Base-by-base conservation (phyloP, 1,140 invertebrate species). In the Pogonognathellus flavescens region DNA sequence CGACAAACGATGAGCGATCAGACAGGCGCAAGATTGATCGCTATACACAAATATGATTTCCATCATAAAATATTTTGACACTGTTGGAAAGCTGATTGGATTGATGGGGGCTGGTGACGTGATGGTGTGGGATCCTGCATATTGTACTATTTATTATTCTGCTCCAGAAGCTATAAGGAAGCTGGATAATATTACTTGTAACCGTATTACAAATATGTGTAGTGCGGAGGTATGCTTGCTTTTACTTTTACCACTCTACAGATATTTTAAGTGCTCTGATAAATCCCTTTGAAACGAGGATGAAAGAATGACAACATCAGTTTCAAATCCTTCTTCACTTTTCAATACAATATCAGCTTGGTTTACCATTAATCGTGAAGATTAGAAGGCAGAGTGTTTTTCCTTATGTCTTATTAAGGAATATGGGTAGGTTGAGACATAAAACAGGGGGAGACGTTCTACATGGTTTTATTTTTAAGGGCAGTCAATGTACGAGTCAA, bases 1-100 rank as follows among this genome's bases (percentile, higher is more conserved):
- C 41, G 82, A 83, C 31, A 83, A 83, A 66, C 82, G 82, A 83
- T 83, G 82, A 83, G 60, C 50, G 60, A 81, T 81, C 55, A 59
- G 55, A 87, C 87, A 84, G 88, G 66, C 86, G 86, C 81, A 89
- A 88, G 84, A 89, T 88, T 18, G 88, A 88, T 83, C 88, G 88
- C 87, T 87, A 87, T 88, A 88, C 87, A 25, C 87, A 86, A 85
- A 88, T 87, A 85, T 89, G 88, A 88, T 86, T 89, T 82, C 86
- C 85, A 76, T 89, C 87, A 70, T 83, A 83, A 86, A 86, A 86
- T 86, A 76, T 86, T 86, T 86, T 86, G 85, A 86, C 85, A 83
- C 81, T 86, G 25, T 52, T 70, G 62, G 31, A 66, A 82, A 60
- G 80, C 87, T n/a, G 88, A 87, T 81, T 81, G 80, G 80, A 81